Conservation (phyloP, 2,888 invertebrate species). For the Hypercompe scribonia region DNA sequence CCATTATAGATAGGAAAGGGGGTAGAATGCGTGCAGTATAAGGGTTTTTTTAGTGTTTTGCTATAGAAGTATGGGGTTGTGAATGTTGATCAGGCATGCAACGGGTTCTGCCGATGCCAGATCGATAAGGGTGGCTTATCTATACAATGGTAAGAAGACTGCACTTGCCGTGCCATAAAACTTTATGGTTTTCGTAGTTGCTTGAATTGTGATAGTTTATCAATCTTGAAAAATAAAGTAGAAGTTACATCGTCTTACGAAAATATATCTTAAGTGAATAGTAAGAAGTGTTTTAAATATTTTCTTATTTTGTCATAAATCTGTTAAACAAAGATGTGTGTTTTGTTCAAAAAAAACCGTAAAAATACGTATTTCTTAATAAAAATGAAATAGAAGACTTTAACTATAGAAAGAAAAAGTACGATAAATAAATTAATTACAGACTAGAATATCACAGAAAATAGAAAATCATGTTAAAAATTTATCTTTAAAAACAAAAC, state of each 20-base stretch:
- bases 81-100: constrained; percentile 71
- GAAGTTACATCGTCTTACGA: background rate
- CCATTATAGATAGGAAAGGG: constrained; percentile 68
- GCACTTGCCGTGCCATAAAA: constrained; percentile 30
- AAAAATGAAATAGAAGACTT: too few species aligned
- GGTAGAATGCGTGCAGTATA: constrained; percentile 49
- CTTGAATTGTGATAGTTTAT: background rate
- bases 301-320: background rate
- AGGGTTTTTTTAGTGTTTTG: constrained; percentile 67
- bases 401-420: too few species aligned
- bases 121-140: constrained; percentile 46
- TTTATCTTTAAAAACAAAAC: too few species aligned
- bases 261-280: background rate
- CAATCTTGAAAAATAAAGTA: background rate
- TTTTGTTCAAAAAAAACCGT: too few species aligned
- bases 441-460: too few species aligned
- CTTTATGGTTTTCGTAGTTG: constrained; percentile 27
- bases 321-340: too few species aligned
- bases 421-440: too few species aligned
- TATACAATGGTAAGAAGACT: constrained; percentile 28
- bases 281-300: background rate
- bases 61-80: constrained; percentile 54
- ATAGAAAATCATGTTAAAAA: too few species aligned
- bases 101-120: constrained; percentile 52
- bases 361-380: too few species aligned